These are phyloP conservation scores for Mixornis gularis DNA, from an alignment of 2,113 vertebrate species.

Conservation along the genomic window DNA sequence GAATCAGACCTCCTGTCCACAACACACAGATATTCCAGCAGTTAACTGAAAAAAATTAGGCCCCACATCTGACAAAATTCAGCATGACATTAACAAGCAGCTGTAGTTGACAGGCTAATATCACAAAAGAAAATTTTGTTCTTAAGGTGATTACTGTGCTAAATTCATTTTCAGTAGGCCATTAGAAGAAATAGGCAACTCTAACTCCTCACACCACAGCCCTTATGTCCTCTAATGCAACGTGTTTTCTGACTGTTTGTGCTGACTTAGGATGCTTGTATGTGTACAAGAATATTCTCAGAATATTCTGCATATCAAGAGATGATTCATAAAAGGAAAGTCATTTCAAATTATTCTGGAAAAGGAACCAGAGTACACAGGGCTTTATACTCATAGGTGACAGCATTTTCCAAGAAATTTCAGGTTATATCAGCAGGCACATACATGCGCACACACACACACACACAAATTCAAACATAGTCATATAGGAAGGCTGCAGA, in stretches of 20 bases:
- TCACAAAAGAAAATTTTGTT: not conserved
- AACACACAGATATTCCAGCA: not conserved
- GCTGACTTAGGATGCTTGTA: not conserved
- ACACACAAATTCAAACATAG: not conserved
- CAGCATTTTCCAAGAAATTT: not conserved
- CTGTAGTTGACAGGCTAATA: not conserved
- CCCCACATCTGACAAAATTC: not conserved
- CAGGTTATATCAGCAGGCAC: not conserved
- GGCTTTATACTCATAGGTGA: not conserved
- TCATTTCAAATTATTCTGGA: not conserved
- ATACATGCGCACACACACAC: accelerated
- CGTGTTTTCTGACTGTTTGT: not conserved
- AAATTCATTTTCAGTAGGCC: not conserved
- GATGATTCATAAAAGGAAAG: not conserved
- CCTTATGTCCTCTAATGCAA: not conserved
- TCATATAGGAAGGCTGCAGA: not conserved
- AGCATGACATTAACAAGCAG: not conserved
- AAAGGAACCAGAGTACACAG: not conserved
- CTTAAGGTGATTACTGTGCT: not conserved
- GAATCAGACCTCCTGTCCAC: not conserved
- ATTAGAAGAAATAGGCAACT: not conserved
- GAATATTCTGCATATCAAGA: not conserved
- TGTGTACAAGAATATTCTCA: not conserved
- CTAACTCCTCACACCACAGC: not conserved
- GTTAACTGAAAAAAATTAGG: not conserved